phyloP scores from a whole-genome alignment of 2,113 vertebrate species.

The Macquaria ambigua region DNA sequence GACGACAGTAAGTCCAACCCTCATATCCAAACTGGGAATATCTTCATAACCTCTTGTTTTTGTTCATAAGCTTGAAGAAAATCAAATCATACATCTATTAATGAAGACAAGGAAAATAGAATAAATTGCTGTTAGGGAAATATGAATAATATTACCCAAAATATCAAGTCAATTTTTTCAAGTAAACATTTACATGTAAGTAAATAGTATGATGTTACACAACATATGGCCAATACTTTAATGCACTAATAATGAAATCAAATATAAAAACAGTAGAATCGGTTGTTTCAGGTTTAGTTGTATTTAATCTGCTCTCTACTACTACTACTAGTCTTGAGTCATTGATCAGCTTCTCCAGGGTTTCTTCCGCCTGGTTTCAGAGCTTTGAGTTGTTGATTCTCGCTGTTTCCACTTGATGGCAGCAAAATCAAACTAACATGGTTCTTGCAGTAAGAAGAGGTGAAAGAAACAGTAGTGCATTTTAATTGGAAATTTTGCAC shows the following conservation, averaged over 20 bases:
- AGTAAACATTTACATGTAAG: not conserved
- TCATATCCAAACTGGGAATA: too few relatives aligned
- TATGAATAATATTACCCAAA: not conserved
- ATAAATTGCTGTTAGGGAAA: not conserved
- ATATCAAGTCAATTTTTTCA: not conserved
- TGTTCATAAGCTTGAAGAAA: not conserved
- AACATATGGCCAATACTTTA: not conserved
- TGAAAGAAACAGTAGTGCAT: not conserved
- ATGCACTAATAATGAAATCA: not conserved
- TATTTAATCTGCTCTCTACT: not conserved
- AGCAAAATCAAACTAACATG: slow-evolving; percentile 62
- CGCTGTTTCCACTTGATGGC: slow-evolving; percentile 75
- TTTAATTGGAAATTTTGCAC: not conserved
- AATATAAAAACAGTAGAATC: not conserved
- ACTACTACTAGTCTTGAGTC: not conserved
- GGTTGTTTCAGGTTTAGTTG: not conserved
- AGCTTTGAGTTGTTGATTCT: slow-evolving; percentile 2
- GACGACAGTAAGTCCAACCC: not conserved
- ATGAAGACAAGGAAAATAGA: not conserved
- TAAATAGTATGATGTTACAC: not conserved
- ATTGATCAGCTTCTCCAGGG: not conserved
- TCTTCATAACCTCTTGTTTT: not conserved
- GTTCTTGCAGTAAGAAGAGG: not conserved
- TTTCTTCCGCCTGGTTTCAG: not conserved
- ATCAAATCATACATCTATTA: not conserved